Base-by-base conservation (phyloP, 2,888 invertebrate genomes). In the Oligia latruncula region DNA sequence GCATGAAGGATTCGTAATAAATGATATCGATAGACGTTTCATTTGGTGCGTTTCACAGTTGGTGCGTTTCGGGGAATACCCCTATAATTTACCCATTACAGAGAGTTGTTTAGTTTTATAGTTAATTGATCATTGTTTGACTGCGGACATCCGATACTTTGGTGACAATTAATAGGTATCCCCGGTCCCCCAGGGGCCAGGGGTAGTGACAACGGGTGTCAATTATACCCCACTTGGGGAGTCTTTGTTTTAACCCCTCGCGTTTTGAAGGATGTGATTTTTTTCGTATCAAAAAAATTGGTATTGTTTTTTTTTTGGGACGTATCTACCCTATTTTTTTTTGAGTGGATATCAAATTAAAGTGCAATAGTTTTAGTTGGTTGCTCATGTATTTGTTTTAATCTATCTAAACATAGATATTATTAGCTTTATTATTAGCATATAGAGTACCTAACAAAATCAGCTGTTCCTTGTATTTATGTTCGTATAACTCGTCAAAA, bases 131-230 rank as follows among this genome's bases (percentile, higher is more conserved):
- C 43, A 43, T 74, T 67, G 70, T 77, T 87, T 77, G 66, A 71
- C 29, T 17, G 35, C 75, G 85, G 87, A 85, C 64, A 87, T 85
- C 85, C 81, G 85, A 85, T 74, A 87, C 85, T 85, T 52, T 11
- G 46, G 43, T 73, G 66, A 46, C 85, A 73, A 78, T 84, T 74
- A 84, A 81, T 70, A n/a, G n/a, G n/a, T n/a, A 80, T 79, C 60
- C 72, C 72, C 43, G 3, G 8, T 40, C 29, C 67, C 58, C n/a
- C 4, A 60, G n/a, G n/a, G 11, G 23, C 35, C 4, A 49, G 52
- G 75, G 82, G 46, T 73, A 62, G 62, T 35, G 58, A 52, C 43
- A 58, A 73, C 60, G 81, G 76, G 81, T 74, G 81, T 76, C 80
- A 80, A 77, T 84, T 74, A 74, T 55, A 80, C 68, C 74, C 71